phyloP scores from a whole-genome alignment of 2,888 invertebrate species.

The Xylota sylvarum region DNA sequence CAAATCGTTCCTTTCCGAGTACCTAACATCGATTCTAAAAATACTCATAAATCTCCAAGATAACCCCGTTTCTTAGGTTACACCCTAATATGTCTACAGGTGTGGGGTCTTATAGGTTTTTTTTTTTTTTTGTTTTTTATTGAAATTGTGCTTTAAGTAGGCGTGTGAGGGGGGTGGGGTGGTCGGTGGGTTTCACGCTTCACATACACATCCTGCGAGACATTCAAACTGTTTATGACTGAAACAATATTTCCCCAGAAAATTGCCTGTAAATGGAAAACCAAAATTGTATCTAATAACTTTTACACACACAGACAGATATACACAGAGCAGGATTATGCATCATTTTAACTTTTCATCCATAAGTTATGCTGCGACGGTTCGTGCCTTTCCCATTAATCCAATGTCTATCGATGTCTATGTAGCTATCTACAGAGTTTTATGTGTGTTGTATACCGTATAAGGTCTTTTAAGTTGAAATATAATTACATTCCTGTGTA shows the following conservation, averaged over 20 bases:
- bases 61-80: constrained; percentile 11
- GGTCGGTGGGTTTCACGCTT: not conserved
- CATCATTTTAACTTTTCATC: constrained; percentile 14
- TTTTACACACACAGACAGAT: not conserved
- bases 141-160: not conserved
- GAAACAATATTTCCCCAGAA: constrained; percentile 40
- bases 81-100: not conserved
- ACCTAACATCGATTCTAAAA: constrained; percentile 38
- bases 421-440: not conserved
- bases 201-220: not conserved
- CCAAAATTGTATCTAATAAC: constrained; percentile 40
- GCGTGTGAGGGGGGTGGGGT: not conserved
- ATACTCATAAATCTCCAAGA: constrained; percentile 28
- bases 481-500: constrained; percentile 47
- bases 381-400: constrained; percentile 7
- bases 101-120: not conserved
- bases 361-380: constrained; percentile 25
- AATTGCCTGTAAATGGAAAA: constrained; percentile 35
- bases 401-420: constrained; percentile 15
- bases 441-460: not conserved
- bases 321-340: not conserved
- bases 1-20: not conserved
- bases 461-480: not conserved
- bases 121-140: not conserved
- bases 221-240: constrained; percentile 32